These are phyloP conservation scores for Drosophila colorata DNA, from an alignment of 2,888 invertebrate genomes.

Conservation along the genomic window DNA sequence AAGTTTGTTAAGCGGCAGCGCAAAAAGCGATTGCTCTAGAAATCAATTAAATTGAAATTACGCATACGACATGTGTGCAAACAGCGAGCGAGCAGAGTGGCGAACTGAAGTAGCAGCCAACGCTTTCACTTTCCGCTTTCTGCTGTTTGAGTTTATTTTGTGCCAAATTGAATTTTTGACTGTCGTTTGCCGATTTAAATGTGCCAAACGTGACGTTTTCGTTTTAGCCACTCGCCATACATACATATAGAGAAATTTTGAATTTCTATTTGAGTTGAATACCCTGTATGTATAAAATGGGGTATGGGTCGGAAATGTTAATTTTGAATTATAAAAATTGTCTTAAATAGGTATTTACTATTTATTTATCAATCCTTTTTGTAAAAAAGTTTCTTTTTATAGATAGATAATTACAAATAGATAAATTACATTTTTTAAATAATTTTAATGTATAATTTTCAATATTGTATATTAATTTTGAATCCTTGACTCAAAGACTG, in stretches of 20 bases:
- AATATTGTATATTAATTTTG: too few relatives aligned
- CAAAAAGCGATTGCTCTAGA: constrained; percentile 50
- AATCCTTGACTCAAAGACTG: background rate
- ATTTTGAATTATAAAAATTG: too few relatives aligned
- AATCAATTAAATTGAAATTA: constrained; percentile 78
- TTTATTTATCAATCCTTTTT: too few relatives aligned
- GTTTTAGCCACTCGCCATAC: constrained; percentile 14
- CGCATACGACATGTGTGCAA: constrained; percentile 74
- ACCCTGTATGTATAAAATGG: background rate
- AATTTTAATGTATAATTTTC: too few relatives aligned
- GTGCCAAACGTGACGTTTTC: constrained; percentile 60
- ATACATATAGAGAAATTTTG: background rate
- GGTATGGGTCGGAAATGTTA: background rate
- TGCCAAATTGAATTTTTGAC: constrained; percentile 45
- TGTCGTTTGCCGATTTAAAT: constrained; percentile 41
- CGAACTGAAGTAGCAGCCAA: background rate
- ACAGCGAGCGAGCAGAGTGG: constrained; percentile 6
- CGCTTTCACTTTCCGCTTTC: constrained; percentile 45
- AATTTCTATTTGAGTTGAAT: background rate
- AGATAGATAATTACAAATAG: too few relatives aligned
- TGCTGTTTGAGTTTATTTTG: constrained; percentile 43
- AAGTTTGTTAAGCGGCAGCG: constrained; percentile 54
- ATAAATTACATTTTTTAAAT: too few relatives aligned
- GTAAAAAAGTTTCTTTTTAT: too few relatives aligned
- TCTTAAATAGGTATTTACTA: too few relatives aligned